Evolutionary conservation across 2,113 vertebrate species (phyloP), one percentile per base, ranked within the genome.

Genomic region (Ceuthmochares aereus): DNA sequence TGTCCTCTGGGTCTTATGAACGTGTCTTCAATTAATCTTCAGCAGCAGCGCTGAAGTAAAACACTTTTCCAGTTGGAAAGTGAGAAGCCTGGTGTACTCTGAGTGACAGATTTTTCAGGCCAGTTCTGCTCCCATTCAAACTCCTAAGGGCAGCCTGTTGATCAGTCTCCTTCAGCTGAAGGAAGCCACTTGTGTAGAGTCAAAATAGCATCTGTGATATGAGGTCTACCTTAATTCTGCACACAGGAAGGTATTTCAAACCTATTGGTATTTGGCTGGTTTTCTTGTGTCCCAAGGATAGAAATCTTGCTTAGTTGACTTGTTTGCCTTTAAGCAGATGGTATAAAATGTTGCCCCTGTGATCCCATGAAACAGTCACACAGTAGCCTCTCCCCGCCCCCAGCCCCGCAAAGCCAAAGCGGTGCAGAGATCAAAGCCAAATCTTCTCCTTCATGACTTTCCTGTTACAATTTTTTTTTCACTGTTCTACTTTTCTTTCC

Each of bases 401-500:
- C 58, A 13, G 85, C 70, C 73, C 58, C 12, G 84, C n/a, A 3
- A 95, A 92, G 70, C 93, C 49, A 19, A 58, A 83, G 85, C 68
- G 58, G 77, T 70, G 79, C n/a, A 5, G 82, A 98, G 97, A 98
- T 98, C 97, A 98, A 98, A 98, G 98, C 74, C 69, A 95, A 85
- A 94, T 95, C 96, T 96, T 75, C 94, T 95, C 94, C 97, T 97
- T 96, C 94, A 58, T 69, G 59, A 96, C 93, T 98, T 91, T 79
- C 96, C 89, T 95, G 91, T 95, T 92, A 85, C 77, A 58, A 12
- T 76, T 92, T 95, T 96, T 96, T 52, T 79, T 36, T 15, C 52
- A 83, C 88, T 92, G 91, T 94, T 94, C 89, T 95, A 43, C 70
- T 69, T 73, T 78, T 90, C 84, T 73, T 45, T 32, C 97, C 95